Base-by-base conservation (phyloP, 2,888 invertebrate species). In the Lasioglossum oenotherae region DNA sequence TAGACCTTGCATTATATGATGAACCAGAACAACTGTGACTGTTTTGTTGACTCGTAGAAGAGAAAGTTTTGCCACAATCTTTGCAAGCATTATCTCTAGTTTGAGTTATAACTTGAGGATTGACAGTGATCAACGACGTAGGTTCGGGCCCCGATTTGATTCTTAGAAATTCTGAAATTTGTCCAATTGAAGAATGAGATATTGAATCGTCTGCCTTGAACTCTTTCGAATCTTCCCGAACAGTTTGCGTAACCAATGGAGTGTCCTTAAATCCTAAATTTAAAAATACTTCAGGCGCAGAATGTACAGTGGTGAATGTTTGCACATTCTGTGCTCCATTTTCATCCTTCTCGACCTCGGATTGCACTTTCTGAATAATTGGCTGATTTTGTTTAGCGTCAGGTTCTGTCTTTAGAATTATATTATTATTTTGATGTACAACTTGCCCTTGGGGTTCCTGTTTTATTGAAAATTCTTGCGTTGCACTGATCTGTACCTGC, bases 51-150 rank as follows among this genome's bases (percentile, higher is more conserved):
- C 92, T 94, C 4, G 93, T 77, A 0, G 93, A 91, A 0, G 91
- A 86, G 82, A 95, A 95, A 0, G 86, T 91, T 88, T 95, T 95
- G 8, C 95, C 95, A 79, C 95, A 95, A 35, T 95, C 95, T n/a
- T 94, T 92, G 83, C 95, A 95, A 31, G 87, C 88, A 0, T 87
- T 79, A 46, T 89, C 92, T 49, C 93, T 89, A 23, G 91, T 88
- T 74, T 95, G 95, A 16, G 94, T 92, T 16, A 95, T 93, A 5
- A 92, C 93, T 82, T 94, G 94, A 6, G 95, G 93, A 92, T 94
- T 95, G 0, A 95, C 94, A 0, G 95, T 93, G 23, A 95, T 93
- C 0, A 95, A 82, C 4, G 95, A 92, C 5, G 93, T 57, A 44
- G 87, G 89, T 73, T 95, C 95, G 0, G 94, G 92, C 14, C 92